Conservation (phyloP, 2,113 vertebrate genomes). For the Sinocyclocheilus anophthalmus region DNA sequence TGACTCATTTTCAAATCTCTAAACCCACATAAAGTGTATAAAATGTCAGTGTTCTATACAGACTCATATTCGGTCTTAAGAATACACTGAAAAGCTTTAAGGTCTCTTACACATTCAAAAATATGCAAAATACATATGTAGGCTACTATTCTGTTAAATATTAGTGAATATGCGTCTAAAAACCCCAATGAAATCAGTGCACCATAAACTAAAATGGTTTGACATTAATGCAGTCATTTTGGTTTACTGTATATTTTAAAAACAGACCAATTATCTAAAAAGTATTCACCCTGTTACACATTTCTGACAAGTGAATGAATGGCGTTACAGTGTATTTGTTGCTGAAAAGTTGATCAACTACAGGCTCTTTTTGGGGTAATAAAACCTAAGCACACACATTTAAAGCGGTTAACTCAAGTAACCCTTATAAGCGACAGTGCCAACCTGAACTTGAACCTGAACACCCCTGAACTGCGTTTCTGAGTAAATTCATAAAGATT, state of each 20-base stretch:
- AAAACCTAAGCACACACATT: not conserved
- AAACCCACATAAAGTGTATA: not conserved
- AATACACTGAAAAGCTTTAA: not conserved
- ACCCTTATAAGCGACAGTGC: not conserved
- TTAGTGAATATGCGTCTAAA: not conserved
- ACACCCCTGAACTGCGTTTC: too few relatives aligned
- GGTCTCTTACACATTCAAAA: not conserved
- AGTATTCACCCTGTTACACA: not conserved
- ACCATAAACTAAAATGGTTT: not conserved
- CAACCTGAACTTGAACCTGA: not conserved
- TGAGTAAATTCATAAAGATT: not conserved
- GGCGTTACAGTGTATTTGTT: not conserved
- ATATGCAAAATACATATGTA: not conserved
- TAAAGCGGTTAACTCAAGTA: not conserved
- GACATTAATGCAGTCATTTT: not conserved
- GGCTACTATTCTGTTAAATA: not conserved
- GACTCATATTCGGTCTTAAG: not conserved
- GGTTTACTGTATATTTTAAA: not conserved
- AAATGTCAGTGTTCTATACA: not conserved
- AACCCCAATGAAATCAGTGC: not conserved
- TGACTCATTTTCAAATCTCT: not conserved
- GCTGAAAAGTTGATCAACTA: not conserved
- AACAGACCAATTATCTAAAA: not conserved
- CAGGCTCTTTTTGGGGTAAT: not conserved
- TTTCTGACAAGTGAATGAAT: not conserved